Base-by-base conservation (phyloP, 2,888 invertebrate species). In the Tolmerus cingulatus region DNA sequence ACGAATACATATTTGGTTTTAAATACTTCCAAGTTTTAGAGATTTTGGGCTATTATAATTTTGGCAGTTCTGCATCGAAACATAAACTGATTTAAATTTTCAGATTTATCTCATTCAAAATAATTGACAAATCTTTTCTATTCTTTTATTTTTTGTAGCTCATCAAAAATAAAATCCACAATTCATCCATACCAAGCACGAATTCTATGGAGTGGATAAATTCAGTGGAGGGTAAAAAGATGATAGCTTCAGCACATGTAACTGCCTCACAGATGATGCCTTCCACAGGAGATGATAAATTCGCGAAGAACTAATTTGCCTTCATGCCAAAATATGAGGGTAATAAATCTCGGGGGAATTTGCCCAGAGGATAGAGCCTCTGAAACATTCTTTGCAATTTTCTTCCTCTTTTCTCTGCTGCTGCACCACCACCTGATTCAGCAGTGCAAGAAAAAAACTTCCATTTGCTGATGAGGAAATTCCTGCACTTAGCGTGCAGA, bases 401-500 rank as follows among this genome's bases (percentile, higher is more conserved):
- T 30, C 66, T 23, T 66, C n/a, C 40, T 40, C 1, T 4, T 46
- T 66, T 66, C 27, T 2, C 12, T 23, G 27, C 30, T 23, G 66
- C 66, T 66, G 66, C 16, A 16, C 43, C 66, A 66, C 66, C 66
- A 66, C 66, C 66, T 66, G 66, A 66, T 66, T 66, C 66, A 66
- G 66, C 66, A 66, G 12, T 66, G 66, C 66, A 66, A 66, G 66
- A 66, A 66, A 66, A 57, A 27, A 66, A 66, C 46, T 34, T 81
- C 81, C 81, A 81, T 81, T 81, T 81, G 81, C 81, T 81, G 81
- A 81, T 81, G 81, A 81, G 55, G 81, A 51, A 23, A 81, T 81
- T 81, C 19, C 16, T 14, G 55, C 51, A 55, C 27, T 51, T 19
- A 27, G 30, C 8, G 81, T 40, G 40, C 12, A 16, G 43, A 30